These are phyloP conservation scores for Galeopsomyia nigrocyanea DNA, from an alignment of 2,888 invertebrate species.

Conservation along the genomic window DNA sequence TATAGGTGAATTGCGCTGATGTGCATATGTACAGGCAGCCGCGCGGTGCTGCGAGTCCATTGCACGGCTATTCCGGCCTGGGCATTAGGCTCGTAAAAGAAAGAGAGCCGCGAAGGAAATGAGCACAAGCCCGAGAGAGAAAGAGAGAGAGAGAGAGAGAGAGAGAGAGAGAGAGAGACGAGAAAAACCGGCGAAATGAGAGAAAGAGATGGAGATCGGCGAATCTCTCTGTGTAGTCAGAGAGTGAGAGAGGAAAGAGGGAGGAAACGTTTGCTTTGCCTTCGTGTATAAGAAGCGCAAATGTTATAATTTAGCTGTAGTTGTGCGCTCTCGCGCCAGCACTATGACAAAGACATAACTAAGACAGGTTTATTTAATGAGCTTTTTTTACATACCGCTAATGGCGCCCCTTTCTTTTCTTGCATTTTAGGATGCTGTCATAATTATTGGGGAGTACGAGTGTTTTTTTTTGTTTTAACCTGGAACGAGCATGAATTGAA, in stretches of 20 bases:
- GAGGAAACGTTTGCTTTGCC: slow-evolving; percentile 18
- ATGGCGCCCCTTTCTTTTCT: slow-evolving; percentile 25
- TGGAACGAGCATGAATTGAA: too few species aligned
- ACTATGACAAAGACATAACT: slow-evolving; percentile 39
- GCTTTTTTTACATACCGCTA: slow-evolving; percentile 19
- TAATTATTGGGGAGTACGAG: slow-evolving; percentile 12
- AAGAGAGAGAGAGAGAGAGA: slow-evolving; percentile 20
- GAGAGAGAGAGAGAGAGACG: slow-evolving; percentile 21
- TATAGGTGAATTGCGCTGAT: slow-evolving; percentile 7
- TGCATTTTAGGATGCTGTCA: background rate
- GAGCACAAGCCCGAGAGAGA: slow-evolving; percentile 14
- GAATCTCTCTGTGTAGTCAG: background rate
- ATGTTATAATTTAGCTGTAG: slow-evolving; percentile 41
- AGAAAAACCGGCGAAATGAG: slow-evolving; percentile 32
- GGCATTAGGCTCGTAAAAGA: slow-evolving; percentile 36
- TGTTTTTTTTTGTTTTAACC: background rate
- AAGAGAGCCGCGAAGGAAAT: slow-evolving; percentile 32
- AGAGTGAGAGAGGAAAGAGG: background rate
- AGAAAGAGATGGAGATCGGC: slow-evolving; percentile 10
- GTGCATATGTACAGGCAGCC: background rate
- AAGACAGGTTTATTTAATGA: slow-evolving; percentile 35
- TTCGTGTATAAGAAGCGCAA: slow-evolving; percentile 33
- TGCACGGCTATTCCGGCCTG: slow-evolving; percentile 8
- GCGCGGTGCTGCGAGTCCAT: background rate
- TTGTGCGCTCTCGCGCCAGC: slow-evolving; percentile 18